These are phyloP conservation scores for Protobothrops flavoviridis DNA, from an alignment of 2,113 vertebrate species.

Conservation along the genomic window DNA sequence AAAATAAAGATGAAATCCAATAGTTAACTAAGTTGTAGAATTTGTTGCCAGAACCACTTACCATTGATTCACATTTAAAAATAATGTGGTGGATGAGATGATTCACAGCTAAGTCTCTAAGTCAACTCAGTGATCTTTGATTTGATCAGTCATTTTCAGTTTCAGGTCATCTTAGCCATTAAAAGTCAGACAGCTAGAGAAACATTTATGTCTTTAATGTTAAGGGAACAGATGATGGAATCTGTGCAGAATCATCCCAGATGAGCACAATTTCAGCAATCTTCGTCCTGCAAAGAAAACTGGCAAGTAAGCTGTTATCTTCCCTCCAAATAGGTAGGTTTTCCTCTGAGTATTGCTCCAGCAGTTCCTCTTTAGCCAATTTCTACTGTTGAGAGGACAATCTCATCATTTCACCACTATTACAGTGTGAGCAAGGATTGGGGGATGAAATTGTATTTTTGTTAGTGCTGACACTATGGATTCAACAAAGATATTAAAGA, in stretches of 20 bases:
- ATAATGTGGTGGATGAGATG: not conserved
- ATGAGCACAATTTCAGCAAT: not conserved
- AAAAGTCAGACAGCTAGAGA: not conserved
- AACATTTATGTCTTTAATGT: not conserved
- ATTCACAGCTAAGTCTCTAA: not conserved
- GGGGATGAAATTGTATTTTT: not conserved
- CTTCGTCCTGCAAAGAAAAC: not conserved
- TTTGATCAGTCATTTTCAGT: not conserved
- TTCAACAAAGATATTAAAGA: not conserved
- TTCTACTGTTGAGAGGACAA: not conserved
- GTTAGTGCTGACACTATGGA: not conserved
- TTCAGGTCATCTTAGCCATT: not conserved
- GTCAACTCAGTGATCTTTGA: not conserved
- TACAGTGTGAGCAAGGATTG: not conserved
- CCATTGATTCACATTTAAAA: not conserved
- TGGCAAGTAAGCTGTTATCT: not conserved
- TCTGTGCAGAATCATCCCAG: not conserved
- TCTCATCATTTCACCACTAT: not conserved
- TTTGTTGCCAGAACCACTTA: not conserved
- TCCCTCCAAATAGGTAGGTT: not conserved
- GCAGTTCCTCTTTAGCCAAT: not conserved
- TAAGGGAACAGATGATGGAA: not conserved
- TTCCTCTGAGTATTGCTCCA: not conserved
- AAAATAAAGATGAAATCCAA: conserved; percentile 2
- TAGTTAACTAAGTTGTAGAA: not conserved